Conservation (phyloP, 2,888 invertebrate species). For the Dusona sp. region DNA sequence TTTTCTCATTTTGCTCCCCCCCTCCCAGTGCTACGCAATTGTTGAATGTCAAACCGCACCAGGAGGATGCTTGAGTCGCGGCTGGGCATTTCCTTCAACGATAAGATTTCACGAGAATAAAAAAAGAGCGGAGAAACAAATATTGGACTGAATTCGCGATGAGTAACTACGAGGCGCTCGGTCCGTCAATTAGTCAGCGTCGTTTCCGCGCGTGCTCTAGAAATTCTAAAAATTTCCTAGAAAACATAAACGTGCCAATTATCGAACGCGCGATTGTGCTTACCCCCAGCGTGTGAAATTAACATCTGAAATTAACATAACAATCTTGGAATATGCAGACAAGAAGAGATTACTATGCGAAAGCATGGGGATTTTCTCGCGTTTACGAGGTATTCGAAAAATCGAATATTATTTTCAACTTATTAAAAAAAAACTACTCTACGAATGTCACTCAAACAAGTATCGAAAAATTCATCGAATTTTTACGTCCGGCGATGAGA, state of each 20-base stretch:
- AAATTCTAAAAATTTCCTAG: neutral
- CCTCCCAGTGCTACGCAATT: neutral
- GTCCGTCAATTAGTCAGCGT: neutral
- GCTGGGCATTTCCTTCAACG: neutral
- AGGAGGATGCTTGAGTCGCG: neutral
- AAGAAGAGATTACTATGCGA: slow-evolving; percentile 49
- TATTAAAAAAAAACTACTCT: neutral
- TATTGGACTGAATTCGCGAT: neutral
- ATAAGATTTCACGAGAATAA: neutral
- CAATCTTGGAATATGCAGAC: slow-evolving; percentile 36
- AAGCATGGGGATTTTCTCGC: slow-evolving; percentile 29
- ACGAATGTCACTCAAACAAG: neutral
- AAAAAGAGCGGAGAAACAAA: neutral
- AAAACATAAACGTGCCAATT: neutral
- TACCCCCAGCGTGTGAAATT: neutral
- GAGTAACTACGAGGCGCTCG: neutral
- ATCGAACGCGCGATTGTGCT: neutral
- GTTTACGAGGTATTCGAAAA: slow-evolving; percentile 29
- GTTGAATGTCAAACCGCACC: neutral
- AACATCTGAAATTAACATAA: neutral
- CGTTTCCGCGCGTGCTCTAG: neutral
- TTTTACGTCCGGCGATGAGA: neutral
- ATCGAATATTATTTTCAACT: neutral
- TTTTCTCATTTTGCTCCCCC: neutral
- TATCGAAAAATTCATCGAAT: neutral